Base-by-base conservation (phyloP, 2,888 invertebrate species). In the Druceiella hillmani region DNA sequence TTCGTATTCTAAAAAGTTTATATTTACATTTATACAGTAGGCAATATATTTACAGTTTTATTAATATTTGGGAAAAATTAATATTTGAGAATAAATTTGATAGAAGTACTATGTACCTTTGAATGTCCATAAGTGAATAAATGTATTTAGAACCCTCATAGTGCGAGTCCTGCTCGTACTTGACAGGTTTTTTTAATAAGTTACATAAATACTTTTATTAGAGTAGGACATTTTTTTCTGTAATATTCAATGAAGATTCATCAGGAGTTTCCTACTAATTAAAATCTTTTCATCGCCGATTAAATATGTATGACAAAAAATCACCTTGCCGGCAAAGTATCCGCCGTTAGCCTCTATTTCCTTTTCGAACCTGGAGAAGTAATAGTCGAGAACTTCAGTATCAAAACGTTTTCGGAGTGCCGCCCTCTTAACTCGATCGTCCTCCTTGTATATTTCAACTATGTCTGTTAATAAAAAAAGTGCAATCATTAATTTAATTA, bases 281-380 rank as follows among this genome's bases (percentile, higher is more conserved):
- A 7, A n/a, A 27, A n/a, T 27, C 9, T 27, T 5, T 10, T 27
- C 11, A 5, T 13, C 12, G 12, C 12, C 5, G 12, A 7, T 10
- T 6, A 13, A 4, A 30, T 10, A 14, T 12, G 7, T 3, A 7
- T 14, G 6, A 30, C 13, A 6, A 26, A n/a, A 16, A 15, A 20
- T 33, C 54, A 66, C 66, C 59, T 64, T 62, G 49, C 59, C 61
- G 28, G 48, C 52, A 37, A 66, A 64, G 49, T 52, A 55, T 33
- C 66, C 67, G 12, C 61, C 60, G 39, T 61, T 59, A 2, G 56
- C 53, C 17, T 57, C 54, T 11, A 67, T 49, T 13, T 61, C 55
- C 36, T 61, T 61, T 43, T 66, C 66, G 41, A 67, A 62, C 43
- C 63, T 58, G 4, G 61, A 55, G 43, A 62, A 64, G 49, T 50